Evolutionary conservation across 2,888 invertebrate genomes (phyloP), one percentile per base, ranked within the genome.

Genomic region (Zeuzera pyrina): DNA sequence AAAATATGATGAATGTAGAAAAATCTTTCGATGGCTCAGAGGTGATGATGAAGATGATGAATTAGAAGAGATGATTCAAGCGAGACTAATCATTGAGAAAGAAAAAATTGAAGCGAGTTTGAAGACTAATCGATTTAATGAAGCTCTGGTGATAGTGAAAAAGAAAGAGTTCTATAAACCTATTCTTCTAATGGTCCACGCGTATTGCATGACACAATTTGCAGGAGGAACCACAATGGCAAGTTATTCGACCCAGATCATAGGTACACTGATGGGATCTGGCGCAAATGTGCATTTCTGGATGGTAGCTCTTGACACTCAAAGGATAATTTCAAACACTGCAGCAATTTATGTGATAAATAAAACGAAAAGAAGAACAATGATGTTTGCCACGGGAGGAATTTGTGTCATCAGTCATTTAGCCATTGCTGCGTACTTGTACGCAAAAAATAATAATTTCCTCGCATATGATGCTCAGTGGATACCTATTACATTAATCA

Each of bases 161-260:
- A 71, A 67, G 29, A 72, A 68, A 13, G 81, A 83, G 42, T 88
- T 88, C 46, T 59, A 83, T 31, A 86, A 83, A 45, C 88, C 88
- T 0, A 72, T 88, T 7, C 56, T 79, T 4, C 67, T 89, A 12
- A 81, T 90, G 58, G 76, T 86, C 24, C 76, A 86, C 1, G 85
- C 88, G 8, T 89, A 88, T 40, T 72, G 85, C 0, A 83, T 87
- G 43, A 85, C 86, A 30, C 90, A 91, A 45, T 86, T 89, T 38
- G 83, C 88, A 2, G 91, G 91, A 1, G 86, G 88, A 1, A 89
- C 89, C 32, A 88, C 88, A 0, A 85, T 91, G 45, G 85, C 87
- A 0, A 87, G 88, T 2, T 91, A 89, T 53, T 87, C 89, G 0
- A 88, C 89, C 0, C 71, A 81, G 22, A 86, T 90, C 16, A 78